Evolutionary conservation across 2,888 invertebrate species (phyloP), one percentile per base, ranked within the genome.

Genomic region (Merodon equestris): DNA sequence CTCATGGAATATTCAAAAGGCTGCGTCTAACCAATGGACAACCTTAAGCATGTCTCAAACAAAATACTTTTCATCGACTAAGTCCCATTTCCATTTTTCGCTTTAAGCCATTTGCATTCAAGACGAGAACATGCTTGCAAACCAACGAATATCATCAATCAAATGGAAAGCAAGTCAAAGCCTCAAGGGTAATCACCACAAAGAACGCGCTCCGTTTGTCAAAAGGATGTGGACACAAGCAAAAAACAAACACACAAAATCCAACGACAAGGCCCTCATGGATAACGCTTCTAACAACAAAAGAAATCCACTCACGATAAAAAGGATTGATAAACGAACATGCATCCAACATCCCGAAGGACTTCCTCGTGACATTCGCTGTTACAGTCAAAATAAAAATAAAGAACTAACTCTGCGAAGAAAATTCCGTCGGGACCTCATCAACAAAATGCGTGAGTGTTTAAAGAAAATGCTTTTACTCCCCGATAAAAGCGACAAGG

Each of bases 111-210:
- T 27, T 27, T 2, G 27, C 27, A 27, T 27, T 27, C 27, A 27
- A 27, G n/a, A 27, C 3, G 27, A 7, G 27, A 27, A n/a, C n/a
- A n/a, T n/a, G n/a, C n/a, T n/a, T 27, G 27, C 27, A 27, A 27
- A 7, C n/a, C 38, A 42, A 13, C 34, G 34, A 48, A 54, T 34
- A 14, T 14, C 50, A 57, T 57, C 48, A 67, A 74, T 74, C 57
- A 57, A 74, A 68, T 18, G 53, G 36, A 36, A 9, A 38, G 34
- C 17, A 36, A n/a, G 38, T 57, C 50, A 27, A 19, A 58, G 70
- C 75, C 75, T 70, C 70, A 53, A 50, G 75, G 75, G 75, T 63
- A 70, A 61, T 61, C 27, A 10, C 19, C 53, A 50, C 58, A 75
- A 75, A 70, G 70, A 48, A 15, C 44, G 13, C 40, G 36, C 17